Base-by-base conservation (phyloP, 2,888 invertebrate genomes). In the Arrhopalites spinosus region DNA sequence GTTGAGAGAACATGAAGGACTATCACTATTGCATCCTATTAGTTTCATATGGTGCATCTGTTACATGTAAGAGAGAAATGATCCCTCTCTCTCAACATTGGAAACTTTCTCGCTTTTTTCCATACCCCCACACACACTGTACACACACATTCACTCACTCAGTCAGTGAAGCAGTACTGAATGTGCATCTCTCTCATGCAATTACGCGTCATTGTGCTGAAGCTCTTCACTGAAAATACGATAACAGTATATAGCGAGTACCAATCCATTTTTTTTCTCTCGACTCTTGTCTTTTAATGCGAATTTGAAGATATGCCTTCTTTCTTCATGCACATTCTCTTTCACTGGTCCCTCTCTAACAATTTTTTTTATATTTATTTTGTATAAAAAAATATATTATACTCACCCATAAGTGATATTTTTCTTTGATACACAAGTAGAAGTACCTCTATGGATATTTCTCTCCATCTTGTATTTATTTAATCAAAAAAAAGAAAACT, bases 161-260 rank as follows among this genome's bases (percentile, higher is more conserved):
- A 5, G 17, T 20, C 59, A 13, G 59, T 59, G 59, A 13, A 59
- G 59, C 59, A 59, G 59, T 59, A 23, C 25, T 59, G 20, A 59
- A 59, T 59, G 59, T 59, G 20, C 59, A 59, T 59, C 59, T 59
- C 59, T 36, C 36, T 45, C 30, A 66, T 66, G 66, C 66, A 66
- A 66, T 66, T 66, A 66, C 66, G 36, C 66, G 66, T 66, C 66
- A 66, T 66, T 66, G 66, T 66, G 66, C 45, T 66, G 66, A 66
- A 43, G 66, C 66, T 66, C 66, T 66, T 66, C 66, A 66, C 45
- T 66, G 66, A 66, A 66, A 66, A 66, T 66, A 66, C 66, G 66
- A 66, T 66, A 66, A 66, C 66, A 66, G 66, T 45, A 66, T 45
- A 66, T 45, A 43, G 23, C 45, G 45, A 66, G 36, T 66, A 43